phyloP scores from a whole-genome alignment of 2,797 vertebrate genomes.

The Lagodon rhomboides region DNA sequence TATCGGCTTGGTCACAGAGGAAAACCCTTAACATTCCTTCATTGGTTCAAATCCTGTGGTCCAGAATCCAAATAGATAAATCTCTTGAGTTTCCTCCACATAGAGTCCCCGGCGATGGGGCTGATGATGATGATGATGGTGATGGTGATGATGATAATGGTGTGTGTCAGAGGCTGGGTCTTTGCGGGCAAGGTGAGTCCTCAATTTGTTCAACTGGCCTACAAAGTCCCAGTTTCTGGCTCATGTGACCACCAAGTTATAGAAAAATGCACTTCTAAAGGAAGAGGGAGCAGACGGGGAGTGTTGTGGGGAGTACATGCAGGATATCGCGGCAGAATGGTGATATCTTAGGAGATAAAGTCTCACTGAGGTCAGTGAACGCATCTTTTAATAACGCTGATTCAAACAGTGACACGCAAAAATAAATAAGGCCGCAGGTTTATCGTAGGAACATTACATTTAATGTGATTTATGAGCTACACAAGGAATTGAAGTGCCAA shows the following conservation, averaged over 20 bases:
- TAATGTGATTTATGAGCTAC: not conserved
- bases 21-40: not conserved
- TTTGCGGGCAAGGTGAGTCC: conserved; percentile 98
- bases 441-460: too few species aligned
- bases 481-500: not conserved
- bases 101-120: conserved; percentile 15
- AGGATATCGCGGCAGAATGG: too few species aligned
- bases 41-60: not conserved
- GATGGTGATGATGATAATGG: conserved; percentile 34
- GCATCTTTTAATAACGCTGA: not conserved
- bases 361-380: conserved; percentile 7
- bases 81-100: conserved; percentile 24
- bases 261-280: conserved; percentile 14
- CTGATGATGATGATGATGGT: conserved; percentile 41
- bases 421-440: too few species aligned
- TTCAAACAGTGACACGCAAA: too few species aligned
- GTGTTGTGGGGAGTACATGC: not conserved
- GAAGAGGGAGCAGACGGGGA: conserved; percentile 16
- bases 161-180: conserved; percentile 93
- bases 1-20: conserved; percentile 40
- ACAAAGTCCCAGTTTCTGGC: conserved; percentile 99
- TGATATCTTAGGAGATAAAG: not conserved
- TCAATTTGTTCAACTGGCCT: conserved; percentile 95
- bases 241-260: conserved; percentile 81
- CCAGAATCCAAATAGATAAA: conserved; percentile 7